A percentile compares a stretch with the other conserved stretches of the same genome.
phyloP scores from a whole-genome alignment of 2,888 invertebrate genomes.

The Unio delphinus region DNA sequence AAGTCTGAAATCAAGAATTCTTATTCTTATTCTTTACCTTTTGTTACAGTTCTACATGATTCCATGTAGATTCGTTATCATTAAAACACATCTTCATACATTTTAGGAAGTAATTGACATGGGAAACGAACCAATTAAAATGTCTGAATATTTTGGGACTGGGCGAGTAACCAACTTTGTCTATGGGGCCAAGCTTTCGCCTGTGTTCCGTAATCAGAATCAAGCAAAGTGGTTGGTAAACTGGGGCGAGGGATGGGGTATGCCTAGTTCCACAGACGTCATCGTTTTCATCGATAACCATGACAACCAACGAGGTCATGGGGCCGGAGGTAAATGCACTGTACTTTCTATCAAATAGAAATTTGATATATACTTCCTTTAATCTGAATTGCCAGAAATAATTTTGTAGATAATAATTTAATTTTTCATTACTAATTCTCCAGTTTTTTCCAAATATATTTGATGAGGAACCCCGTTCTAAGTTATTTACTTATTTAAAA shows the following conservation, averaged over 20 bases:
- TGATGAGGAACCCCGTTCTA: too few relatives aligned
- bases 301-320: conserved; percentile 87
- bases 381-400: too few relatives aligned
- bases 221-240: conserved; percentile 48
- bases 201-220: conserved; percentile 41
- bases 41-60: too few relatives aligned
- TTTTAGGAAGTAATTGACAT: conserved; percentile 65
- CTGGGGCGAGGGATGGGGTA: conserved; percentile 57
- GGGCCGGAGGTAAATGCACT: conserved; percentile 72
- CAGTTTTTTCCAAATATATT: too few relatives aligned
- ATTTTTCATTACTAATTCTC: too few relatives aligned
- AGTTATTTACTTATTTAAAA: too few relatives aligned
- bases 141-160: conserved; percentile 54
- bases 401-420: too few relatives aligned
- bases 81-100: conserved; percentile 11
- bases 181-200: conserved; percentile 71
- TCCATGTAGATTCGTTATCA: too few relatives aligned
- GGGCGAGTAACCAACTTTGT: conserved; percentile 85
- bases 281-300: conserved; percentile 92
- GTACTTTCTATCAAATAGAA: too few relatives aligned
- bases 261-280: conserved; percentile 71
- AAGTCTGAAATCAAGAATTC: too few relatives aligned
- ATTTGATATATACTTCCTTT: too few relatives aligned
- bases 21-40: too few relatives aligned
- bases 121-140: conserved; percentile 60